These are phyloP conservation scores for Sparus aurata DNA, from an alignment of 2,797 vertebrate species.

Conservation along the genomic window DNA sequence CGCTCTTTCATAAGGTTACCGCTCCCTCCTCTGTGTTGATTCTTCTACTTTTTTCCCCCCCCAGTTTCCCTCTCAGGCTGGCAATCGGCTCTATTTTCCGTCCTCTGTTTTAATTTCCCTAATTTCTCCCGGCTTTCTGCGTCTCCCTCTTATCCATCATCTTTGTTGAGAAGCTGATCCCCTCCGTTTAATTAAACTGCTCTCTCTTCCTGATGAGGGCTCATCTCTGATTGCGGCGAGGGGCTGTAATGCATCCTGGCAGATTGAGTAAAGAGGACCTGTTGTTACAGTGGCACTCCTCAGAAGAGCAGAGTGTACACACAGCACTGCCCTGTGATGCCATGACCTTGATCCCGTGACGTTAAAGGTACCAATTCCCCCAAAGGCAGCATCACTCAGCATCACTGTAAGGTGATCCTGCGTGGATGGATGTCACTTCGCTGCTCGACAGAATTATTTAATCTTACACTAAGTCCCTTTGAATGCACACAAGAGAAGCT, in stretches of 20 bases:
- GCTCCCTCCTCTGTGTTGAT: constrained; percentile 30
- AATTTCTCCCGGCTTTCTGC: constrained; percentile 33
- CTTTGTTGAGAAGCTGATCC: constrained; percentile 61
- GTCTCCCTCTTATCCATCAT: constrained; percentile 68
- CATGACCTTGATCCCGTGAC: constrained; percentile 73
- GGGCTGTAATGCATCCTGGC: constrained; percentile 49
- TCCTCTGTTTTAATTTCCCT: constrained; percentile 40
- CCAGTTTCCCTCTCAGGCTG: constrained; percentile 6
- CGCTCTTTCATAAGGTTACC: constrained; percentile 51
- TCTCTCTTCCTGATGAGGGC: constrained; percentile 70
- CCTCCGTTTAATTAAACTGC: constrained; percentile 81
- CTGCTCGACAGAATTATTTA: constrained; percentile 38
- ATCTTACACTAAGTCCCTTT: constrained; percentile 54
- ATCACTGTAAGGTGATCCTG: constrained; percentile 56
- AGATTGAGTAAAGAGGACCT: constrained; percentile 62
- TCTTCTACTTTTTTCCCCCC: constrained; percentile 5
- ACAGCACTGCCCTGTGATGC: constrained; percentile 35
- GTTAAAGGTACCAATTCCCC: constrained; percentile 46
- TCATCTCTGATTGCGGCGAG: constrained; percentile 61
- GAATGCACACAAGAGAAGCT: constrained; percentile 49
- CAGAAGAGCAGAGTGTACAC: constrained; percentile 42
- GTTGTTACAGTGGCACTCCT: constrained; percentile 62
- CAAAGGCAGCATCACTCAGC: constrained; percentile 42
- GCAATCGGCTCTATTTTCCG: constrained; percentile 7
- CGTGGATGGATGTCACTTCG: constrained; percentile 29